phyloP scores from a whole-genome alignment of 2,797 vertebrate species.

The Limosa lapponica region DNA sequence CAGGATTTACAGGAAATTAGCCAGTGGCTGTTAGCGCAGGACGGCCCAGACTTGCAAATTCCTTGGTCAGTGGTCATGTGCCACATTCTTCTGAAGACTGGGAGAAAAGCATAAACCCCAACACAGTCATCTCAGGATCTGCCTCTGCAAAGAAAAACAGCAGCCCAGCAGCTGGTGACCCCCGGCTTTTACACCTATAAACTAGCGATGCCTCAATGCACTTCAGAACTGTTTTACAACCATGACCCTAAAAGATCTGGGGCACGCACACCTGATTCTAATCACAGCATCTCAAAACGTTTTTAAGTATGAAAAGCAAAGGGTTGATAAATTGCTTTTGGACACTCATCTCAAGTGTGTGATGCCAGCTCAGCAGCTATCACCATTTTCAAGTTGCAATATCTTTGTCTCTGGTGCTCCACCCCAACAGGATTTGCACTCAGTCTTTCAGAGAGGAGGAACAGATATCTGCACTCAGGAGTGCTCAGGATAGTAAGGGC shows the following conservation, averaged over 20 bases:
- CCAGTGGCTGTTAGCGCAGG: neutral
- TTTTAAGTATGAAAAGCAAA: neutral
- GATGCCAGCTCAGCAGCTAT: neutral
- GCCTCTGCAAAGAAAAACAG: neutral
- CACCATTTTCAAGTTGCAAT: neutral
- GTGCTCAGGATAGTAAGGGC: neutral
- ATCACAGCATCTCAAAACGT: neutral
- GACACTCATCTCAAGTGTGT: neutral
- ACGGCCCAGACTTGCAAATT: neutral
- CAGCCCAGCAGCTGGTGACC: neutral
- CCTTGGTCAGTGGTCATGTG: neutral
- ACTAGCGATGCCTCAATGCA: neutral
- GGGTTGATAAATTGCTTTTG: neutral
- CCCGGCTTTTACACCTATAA: neutral
- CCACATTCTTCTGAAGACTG: neutral
- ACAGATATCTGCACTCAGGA: neutral
- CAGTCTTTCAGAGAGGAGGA: neutral
- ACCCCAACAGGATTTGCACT: neutral
- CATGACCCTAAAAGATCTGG: neutral
- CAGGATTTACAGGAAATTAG: neutral
- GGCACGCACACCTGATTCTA: neutral
- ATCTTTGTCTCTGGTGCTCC: conserved; percentile 22
- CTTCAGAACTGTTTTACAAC: neutral
- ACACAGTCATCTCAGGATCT: neutral
- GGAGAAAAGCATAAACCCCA: neutral